Evolutionary conservation across 2,888 invertebrate genomes (phyloP), one percentile per base, ranked within the genome.

Genomic region (Therioaphis trifolii): DNA sequence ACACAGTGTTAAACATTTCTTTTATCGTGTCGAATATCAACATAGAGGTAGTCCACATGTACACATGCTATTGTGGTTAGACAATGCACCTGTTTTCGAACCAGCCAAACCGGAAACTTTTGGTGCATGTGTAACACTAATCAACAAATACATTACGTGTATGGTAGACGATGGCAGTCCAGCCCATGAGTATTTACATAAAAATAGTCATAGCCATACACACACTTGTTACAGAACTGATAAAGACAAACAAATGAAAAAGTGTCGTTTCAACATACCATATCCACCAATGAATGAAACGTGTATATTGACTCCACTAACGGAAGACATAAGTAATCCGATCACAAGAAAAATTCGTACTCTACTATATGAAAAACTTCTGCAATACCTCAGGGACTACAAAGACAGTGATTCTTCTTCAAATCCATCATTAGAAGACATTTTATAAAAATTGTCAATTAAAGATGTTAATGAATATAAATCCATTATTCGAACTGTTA

Each of bases 21-120:
- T 68, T 69, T 69, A 69, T 4, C 46, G 46, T 0, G 86, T 87
- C 27, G 87, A 87, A 85, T 87, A 87, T 52, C 88, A 87, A 84
- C 84, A 87, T 52, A 85, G 87, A 69, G 87, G 87, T 58, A 68
- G 68, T 68, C 68, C 68, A 12, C 68, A 40, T 21, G 40, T 68
- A 2, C 68, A 68, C 12, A 68, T 68, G 68, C 11, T 68, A 21
- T 40, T 66, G 3, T 68, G 68, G 68, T 68, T 40, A 40, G 21
- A 68, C 0, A 68, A 68, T 21, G 68, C 68, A 11, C 40, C 68
- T 40, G n/a, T 40, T 21, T 68, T 68, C 18, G 68, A 68, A 7
- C 40, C 68, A 40, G 35, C 40, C 18, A 68, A 68, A 68, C 68
- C 68, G 2, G 40, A 68, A 40, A 68, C 68, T 9, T 68, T 68